Evolutionary conservation across 2,113 vertebrate species (phyloP).

Genomic region (Jacana jacana): DNA sequence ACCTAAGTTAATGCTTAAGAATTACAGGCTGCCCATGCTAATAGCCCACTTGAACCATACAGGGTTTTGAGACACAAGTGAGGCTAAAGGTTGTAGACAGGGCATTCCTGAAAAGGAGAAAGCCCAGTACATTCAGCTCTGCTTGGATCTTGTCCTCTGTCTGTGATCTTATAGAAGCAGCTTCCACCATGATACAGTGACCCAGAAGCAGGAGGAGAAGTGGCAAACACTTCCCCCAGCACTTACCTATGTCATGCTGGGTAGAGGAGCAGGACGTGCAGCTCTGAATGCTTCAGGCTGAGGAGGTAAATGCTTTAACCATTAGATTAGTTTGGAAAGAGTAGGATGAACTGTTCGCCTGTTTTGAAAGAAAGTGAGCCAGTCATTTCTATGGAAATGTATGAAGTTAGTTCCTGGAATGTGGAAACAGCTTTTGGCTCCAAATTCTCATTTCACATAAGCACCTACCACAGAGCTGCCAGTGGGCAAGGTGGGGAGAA

Average conservation of each 20-base stretch:
- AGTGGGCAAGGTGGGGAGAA: not conserved
- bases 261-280: not conserved
- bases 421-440: not conserved
- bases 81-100: not conserved
- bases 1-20: not conserved
- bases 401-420: not conserved
- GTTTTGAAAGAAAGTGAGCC: not conserved
- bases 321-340: not conserved
- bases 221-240: not conserved
- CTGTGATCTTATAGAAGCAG: not conserved
- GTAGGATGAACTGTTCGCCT: not conserved
- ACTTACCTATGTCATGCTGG: not conserved
- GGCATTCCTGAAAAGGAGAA: not conserved
- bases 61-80: not conserved
- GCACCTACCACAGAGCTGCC: conserved; percentile 43
- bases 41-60: not conserved
- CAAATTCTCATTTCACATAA: not conserved
- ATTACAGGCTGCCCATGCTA: not conserved
- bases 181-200: not conserved
- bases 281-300: not conserved
- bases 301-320: not conserved
- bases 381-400: conserved; percentile 4
- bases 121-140: not conserved
- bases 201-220: not conserved
- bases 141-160: not conserved